phyloP scores from a whole-genome alignment of 2,113 vertebrate genomes.

The Tauraco erythrolophus region DNA sequence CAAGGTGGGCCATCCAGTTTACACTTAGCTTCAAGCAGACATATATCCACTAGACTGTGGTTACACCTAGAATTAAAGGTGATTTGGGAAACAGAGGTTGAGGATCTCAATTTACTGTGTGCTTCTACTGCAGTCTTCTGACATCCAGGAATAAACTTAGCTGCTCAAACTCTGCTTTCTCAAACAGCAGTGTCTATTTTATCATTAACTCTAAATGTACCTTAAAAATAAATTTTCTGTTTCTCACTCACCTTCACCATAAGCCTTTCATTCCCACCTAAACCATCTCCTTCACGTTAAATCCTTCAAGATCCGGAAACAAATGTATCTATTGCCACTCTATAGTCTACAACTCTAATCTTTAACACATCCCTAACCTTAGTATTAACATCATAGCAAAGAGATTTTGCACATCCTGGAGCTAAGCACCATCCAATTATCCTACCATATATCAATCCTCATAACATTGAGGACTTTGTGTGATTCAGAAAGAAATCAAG shows the following conservation, averaged over 20 bases:
- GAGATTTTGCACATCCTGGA: neutral
- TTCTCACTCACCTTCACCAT: neutral
- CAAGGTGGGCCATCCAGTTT: neutral
- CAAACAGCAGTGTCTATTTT: neutral
- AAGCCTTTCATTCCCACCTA: neutral
- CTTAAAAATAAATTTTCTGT: neutral
- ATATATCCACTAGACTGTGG: neutral
- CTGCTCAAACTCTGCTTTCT: neutral
- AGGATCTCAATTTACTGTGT: neutral
- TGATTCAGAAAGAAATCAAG: rapidly evolving
- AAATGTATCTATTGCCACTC: neutral
- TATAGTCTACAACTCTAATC: neutral
- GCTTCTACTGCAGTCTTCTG: neutral
- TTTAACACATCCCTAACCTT: neutral
- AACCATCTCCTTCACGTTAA: neutral
- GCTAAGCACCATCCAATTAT: neutral
- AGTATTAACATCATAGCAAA: neutral
- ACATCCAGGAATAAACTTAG: neutral
- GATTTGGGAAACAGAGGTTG: neutral
- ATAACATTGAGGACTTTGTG: neutral
- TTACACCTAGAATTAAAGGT: neutral
- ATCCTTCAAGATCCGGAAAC: neutral
- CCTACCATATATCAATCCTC: neutral
- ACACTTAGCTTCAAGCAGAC: neutral
- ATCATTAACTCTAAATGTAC: neutral